Evolutionary conservation across 2,888 invertebrate genomes (phyloP).

Genomic region (Zaprionus lineosus): DNA sequence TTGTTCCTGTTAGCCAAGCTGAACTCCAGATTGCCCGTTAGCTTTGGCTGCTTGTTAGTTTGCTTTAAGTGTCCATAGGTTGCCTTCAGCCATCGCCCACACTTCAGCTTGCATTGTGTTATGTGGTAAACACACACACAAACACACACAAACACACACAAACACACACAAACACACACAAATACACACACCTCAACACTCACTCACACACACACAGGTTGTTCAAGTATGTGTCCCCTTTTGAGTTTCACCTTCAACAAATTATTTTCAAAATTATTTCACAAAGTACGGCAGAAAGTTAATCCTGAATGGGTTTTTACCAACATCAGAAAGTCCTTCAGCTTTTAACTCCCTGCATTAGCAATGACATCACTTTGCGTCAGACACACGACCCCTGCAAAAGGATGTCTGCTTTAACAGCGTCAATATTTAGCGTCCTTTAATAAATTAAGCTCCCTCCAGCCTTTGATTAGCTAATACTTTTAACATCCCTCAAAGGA

Average conservation of each 20-base stretch:
- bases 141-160: not conserved
- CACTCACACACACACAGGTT: no score
- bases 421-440: conserved; percentile 24
- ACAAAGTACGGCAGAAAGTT: no score
- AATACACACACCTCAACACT: no score
- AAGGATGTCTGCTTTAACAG: conserved; percentile 33
- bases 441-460: conserved; percentile 60
- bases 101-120: conserved; percentile 14
- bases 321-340: no score
- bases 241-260: not conserved
- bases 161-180: conserved; percentile 29
- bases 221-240: conserved; percentile 2
- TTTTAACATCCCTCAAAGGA: not conserved
- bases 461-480: conserved; percentile 52
- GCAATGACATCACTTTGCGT: conserved; percentile 45
- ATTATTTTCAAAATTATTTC: no score
- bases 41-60: conserved; percentile 61
- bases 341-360: no score
- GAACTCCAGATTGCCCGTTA: conserved; percentile 18
- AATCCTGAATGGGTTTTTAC: no score
- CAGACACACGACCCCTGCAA: no score
- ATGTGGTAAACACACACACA: conserved; percentile 17
- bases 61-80: conserved; percentile 60
- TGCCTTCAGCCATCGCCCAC: conserved; percentile 44
- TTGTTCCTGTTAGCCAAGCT: conserved; percentile 31